Evolutionary conservation across 2,797 vertebrate species (phyloP), one percentile per base, ranked within the genome.

Genomic region (Microctenopoma steveboyesi): DNA sequence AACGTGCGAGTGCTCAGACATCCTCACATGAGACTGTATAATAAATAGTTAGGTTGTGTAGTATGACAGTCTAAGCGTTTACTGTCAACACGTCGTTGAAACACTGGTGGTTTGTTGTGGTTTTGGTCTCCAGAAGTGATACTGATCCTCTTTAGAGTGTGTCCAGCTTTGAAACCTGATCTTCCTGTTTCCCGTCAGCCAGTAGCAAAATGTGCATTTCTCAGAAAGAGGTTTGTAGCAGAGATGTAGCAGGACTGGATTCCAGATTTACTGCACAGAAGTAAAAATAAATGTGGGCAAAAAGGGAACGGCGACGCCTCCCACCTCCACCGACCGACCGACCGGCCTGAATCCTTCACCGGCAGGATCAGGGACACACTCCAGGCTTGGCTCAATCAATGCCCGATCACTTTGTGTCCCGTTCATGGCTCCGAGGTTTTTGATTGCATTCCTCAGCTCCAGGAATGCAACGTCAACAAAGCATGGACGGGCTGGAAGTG

Each of bases 311-410:
- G 74, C 80, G 4, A 4, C 68, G 22, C 22, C 56, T 52, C 76
- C 63, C 33, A 59, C 68, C 51, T 75, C 71, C 79, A 80, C 74
- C 72, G 22, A 80, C 74, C 72, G 22, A 80, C 74, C 72, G 22
- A 46, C 73, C 62, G 49, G 69, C 78, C 58, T 72, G 72, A 46
- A 86, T 82, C 79, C 69, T 71, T 59, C 63, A 64, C 58, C 54
- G 12, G 1, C 54, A 7, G 82, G 79, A 85, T 79, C 82, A 73
- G 70, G 75, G 50, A 13, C 70, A 37, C 78, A 67, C 70, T 63
- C 13, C 2, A 51, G 50, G 65, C 72, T 71, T 66, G 69, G 72
- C 66, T 74, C 50, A 0, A 85, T 89, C 87, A 77, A 80, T 80
- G 76, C 56, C 47, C 50, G 1, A 67, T 70, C 76, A 64, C 75